Evolutionary conservation across 2,888 invertebrate genomes (phyloP).

Genomic region (Zhuqinia jingwanae): DNA sequence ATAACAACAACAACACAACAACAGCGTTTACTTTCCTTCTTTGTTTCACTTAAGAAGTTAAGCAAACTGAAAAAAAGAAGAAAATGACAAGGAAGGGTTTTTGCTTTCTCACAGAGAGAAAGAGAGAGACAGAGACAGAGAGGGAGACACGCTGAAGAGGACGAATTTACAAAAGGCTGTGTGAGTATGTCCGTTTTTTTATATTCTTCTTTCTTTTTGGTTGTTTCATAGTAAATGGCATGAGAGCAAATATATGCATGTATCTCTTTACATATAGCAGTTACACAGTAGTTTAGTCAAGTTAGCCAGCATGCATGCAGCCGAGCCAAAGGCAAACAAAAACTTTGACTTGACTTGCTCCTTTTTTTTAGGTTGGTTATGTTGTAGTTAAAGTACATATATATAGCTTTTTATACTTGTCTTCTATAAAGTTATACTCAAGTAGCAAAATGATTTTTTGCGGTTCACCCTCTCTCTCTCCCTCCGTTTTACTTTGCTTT

Average conservation of each 20-base stretch:
- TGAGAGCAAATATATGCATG: not conserved
- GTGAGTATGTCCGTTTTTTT: not conserved
- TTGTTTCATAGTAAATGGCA: not conserved
- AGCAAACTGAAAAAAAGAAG: slow-evolving; percentile 34
- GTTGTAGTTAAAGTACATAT: not conserved
- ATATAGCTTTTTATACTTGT: not conserved
- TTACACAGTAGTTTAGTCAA: too few relatives aligned
- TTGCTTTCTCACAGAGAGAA: slow-evolving; percentile 41
- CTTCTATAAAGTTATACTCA: not conserved
- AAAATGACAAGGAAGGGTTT: not conserved
- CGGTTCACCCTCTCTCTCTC: not conserved
- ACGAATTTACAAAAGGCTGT: slow-evolving; percentile 36
- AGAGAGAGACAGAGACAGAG: too few relatives aligned
- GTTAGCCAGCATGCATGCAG: not conserved
- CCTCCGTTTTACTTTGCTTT: not conserved
- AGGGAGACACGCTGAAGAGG: too few relatives aligned
- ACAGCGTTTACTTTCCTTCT: not conserved
- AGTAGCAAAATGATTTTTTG: slow-evolving; percentile 1
- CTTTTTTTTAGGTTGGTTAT: not conserved
- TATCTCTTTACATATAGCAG: too few relatives aligned
- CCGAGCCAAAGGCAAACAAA: not conserved
- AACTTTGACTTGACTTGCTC: not conserved
- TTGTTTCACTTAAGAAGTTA: slow-evolving; percentile 37
- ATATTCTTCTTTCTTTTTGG: too few relatives aligned
- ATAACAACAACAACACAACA: too few relatives aligned